Evolutionary conservation across 2,797 vertebrate genomes (phyloP).

Genomic region (Dromococcyx pavoninus): DNA sequence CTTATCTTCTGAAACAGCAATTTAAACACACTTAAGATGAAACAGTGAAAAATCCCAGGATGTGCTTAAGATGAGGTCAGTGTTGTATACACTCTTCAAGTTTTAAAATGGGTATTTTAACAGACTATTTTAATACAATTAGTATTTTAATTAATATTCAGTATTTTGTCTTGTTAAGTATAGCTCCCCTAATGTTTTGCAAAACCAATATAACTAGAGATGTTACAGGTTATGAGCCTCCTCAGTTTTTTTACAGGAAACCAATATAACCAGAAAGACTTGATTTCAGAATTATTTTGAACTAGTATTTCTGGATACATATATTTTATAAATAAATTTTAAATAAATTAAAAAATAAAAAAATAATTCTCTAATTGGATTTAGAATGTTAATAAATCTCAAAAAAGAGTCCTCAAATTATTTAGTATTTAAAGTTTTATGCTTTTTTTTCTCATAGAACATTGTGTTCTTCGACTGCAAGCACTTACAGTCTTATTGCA

Average conservation of each 20-base stretch:
- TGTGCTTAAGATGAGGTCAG: background rate
- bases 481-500: background rate
- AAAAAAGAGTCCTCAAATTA: background rate
- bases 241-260: background rate
- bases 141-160: background rate
- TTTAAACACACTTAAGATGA: background rate
- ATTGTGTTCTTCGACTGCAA: background rate
- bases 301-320: background rate
- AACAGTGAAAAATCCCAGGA: background rate
- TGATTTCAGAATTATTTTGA: background rate
- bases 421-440: background rate
- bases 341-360: no score
- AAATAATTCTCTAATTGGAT: background rate
- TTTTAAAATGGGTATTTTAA: background rate
- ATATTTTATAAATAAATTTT: background rate
- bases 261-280: background rate
- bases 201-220: background rate
- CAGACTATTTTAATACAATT: background rate
- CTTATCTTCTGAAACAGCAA: background rate
- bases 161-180: background rate
- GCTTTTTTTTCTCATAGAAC: background rate
- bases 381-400: background rate
- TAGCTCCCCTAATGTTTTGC: background rate
- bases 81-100: background rate
- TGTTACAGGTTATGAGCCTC: background rate